phyloP scores from a whole-genome alignment of 2,113 vertebrate genomes.

The Toxotes jaculatrix region DNA sequence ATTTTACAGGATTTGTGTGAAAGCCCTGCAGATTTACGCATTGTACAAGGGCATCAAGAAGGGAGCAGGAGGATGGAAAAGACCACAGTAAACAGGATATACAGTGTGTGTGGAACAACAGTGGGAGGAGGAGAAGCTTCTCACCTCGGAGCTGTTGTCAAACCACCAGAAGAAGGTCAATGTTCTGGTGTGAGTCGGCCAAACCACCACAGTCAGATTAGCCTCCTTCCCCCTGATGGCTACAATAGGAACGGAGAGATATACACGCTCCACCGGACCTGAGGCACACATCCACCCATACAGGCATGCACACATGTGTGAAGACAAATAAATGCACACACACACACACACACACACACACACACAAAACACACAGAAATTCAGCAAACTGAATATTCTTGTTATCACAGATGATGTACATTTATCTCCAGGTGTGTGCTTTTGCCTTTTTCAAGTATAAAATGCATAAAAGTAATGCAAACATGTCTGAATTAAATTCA shows the following conservation, averaged over 20 bases:
- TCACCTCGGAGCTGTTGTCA: constrained; percentile 95
- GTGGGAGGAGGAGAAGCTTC: constrained; percentile 24
- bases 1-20: constrained; percentile 50
- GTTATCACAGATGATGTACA: constrained; percentile 16
- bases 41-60: constrained; percentile 17
- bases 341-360: constrained; percentile 13
- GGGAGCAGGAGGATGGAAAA: constrained; percentile 18
- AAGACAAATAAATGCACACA: constrained; percentile 20
- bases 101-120: constrained; percentile 8
- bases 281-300: constrained; percentile 36
- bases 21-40: constrained; percentile 36
- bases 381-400: constrained; percentile 19
- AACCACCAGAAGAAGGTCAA: constrained; percentile 98
- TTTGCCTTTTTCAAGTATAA: constrained; percentile 40
- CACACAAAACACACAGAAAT: constrained; percentile 22
- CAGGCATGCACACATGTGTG: constrained; percentile 3
- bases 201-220: constrained; percentile 92
- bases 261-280: constrained; percentile 94
- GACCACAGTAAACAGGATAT: constrained; percentile 19
- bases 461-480: constrained; percentile 44
- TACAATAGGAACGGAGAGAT: constrained; percentile 92
- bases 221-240: constrained; percentile 90
- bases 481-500: constrained; percentile 57
- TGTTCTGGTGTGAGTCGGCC: constrained; percentile 91
- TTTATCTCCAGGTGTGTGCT: constrained; percentile 42